phyloP scores from a whole-genome alignment of 1,140 invertebrate species.

The Argopecten irradians region DNA sequence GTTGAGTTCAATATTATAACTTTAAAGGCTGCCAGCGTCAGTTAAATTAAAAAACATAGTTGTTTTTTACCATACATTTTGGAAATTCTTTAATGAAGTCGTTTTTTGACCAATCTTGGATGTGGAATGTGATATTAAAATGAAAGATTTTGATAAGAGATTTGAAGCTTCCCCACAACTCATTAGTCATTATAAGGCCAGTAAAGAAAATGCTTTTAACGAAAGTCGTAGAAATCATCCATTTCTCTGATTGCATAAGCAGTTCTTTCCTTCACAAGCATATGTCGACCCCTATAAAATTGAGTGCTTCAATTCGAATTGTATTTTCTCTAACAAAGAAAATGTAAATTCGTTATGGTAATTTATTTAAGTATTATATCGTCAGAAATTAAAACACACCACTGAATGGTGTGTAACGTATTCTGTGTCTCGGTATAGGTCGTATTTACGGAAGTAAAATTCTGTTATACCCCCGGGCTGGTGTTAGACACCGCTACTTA shows the following conservation, averaged over 20 bases:
- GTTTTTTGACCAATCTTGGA: not conserved
- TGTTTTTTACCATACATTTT: conserved; percentile 10
- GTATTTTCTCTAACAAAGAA: not conserved
- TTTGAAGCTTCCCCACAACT: not conserved
- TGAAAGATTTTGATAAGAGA: not conserved
- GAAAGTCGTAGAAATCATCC: not conserved
- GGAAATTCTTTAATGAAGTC: not conserved
- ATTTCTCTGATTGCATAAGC: not conserved
- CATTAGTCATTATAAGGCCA: not conserved
- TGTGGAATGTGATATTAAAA: not conserved
- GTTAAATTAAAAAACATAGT: conserved; percentile 1
- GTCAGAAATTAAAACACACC: not conserved
- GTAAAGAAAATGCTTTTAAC: not conserved
- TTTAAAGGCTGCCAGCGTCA: not conserved
- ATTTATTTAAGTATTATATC: not conserved
- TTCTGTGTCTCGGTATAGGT: not conserved
- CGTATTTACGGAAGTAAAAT: conserved; percentile 8
- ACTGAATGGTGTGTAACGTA: too few species aligned
- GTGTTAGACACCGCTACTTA: not conserved
- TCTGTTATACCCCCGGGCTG: not conserved
- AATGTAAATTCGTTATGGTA: not conserved
- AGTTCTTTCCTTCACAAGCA: not conserved
- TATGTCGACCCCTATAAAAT: not conserved
- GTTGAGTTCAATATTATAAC: not conserved
- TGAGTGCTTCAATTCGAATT: not conserved